Base-by-base conservation (phyloP, 2,888 invertebrate species). In the Lycaena phlaeas region DNA sequence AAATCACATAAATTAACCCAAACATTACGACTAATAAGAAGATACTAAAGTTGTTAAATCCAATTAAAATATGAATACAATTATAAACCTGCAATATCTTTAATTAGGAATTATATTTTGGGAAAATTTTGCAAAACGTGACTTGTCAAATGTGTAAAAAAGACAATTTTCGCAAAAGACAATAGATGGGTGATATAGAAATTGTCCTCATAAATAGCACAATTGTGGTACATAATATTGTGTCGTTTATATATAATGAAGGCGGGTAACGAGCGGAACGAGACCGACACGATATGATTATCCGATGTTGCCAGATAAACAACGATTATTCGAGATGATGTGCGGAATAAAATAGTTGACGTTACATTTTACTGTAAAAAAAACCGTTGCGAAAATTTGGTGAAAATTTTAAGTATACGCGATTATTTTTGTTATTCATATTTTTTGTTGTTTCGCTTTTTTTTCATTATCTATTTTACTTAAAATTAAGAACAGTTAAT, bases 201-300 rank as follows among this genome's bases (percentile, higher is more conserved):
- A 34, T 34, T 34, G 34, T 34, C 18, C 34, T 34, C 18, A 25
- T 26, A 39, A 39, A 39, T 30, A 39, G 30, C 39, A 39, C 7
- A 22, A 39, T 30, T 25, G 34, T 39, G 30, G 22, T 26, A 15
- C 30, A 11, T 25, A 12, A 7, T 18, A 30, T 30, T 39, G 10
- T 30, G 27, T 43, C 46, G 37, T 50, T 52, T 52, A 45, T 49
- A 36, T 41, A 42, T 44, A 50, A 52, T 57, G 45, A 53, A 44
- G 34, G 40, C 38, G 48, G 29, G 40, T 45, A 55, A 57, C 49
- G 40, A 56, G 47, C 56, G 56, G 52, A 56, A 57, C 57, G 49
- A 38, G 25, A 11, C 25, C 42, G 27, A 22, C 18, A 27, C 37
- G 48, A 47, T 44, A 43, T 37, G 28, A 42, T 45, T 39, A 39